Base-by-base conservation (phyloP, 2,888 invertebrate genomes). In the Artemia sp. region DNA sequence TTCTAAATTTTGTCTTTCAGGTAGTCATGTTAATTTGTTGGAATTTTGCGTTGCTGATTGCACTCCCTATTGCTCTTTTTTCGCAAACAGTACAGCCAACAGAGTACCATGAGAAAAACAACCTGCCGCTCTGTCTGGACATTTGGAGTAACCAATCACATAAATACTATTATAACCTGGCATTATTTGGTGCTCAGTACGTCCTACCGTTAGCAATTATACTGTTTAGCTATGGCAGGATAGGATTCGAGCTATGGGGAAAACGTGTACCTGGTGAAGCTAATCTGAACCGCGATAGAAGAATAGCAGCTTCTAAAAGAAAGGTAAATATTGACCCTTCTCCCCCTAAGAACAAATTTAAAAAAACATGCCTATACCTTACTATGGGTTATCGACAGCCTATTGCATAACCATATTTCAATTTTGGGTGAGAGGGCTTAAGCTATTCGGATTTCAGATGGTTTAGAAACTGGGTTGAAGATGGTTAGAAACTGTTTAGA, bases 181-280 rank as follows among this genome's bases (percentile, higher is more conserved):
- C 87, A 0, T 80, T 93, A 72, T 83, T 92, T 79, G 82, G 86
- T 66, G 82, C 92, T 68, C 93, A 93, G 79, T 93, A 92, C 78
- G 83, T 89, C 72, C 81, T 92, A 73, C 93, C 93, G 0, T 81
- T 92, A 72, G 78, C 83, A 50, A 90, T 90, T 64, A 83, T 93
- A 14, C 81, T 91, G 71, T 89, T 88, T 77, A 91, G 92, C 0
- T 93, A 93, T 77, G 85, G 87, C 2, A 84, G 89, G 73, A 93
- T 93, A 72, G 92, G 88, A 0, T 82, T 88, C 68, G 87, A 88
- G 12, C 90, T 93, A 67, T 92, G 92, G 90, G 90, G 90, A 38
- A 88, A 89, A 73, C 82, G 86, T 53, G 87, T 89, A 9, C 92
- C 92, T 0, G 92, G 92, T 0, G 92, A 92, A 78, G 92, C 92